phyloP scores from a whole-genome alignment of 37 sponge, comb jelly and placozoan species.

The Lycopodina hypogea region DNA sequence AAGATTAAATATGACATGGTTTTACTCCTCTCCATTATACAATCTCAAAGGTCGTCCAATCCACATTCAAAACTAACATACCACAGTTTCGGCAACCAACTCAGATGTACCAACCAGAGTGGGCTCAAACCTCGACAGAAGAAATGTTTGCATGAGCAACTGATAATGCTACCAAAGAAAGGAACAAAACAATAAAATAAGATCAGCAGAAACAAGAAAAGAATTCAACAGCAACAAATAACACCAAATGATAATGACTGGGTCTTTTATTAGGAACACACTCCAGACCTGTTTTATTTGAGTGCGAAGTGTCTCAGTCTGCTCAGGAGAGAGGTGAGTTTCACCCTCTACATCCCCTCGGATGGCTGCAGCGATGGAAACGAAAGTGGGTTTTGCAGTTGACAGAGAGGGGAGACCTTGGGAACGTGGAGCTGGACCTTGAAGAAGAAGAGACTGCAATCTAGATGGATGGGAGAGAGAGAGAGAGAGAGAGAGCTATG shows the following conservation, averaged over 20 bases:
- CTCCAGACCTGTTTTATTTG: slow-evolving; percentile 63
- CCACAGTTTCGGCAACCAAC: slow-evolving; percentile 61
- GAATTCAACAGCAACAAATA: not conserved
- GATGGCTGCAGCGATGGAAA: too few relatives aligned
- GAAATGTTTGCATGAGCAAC: slow-evolving; percentile 75
- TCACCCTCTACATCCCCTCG: not conserved
- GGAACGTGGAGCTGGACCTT: not conserved
- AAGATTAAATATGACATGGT: too few relatives aligned
- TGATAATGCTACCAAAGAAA: slow-evolving; percentile 59
- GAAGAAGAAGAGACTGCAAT: slow-evolving; percentile 24
- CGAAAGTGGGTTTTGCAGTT: too few relatives aligned
- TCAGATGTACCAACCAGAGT: slow-evolving; percentile 63
- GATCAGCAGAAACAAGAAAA: not conserved
- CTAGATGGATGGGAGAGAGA: not conserved
- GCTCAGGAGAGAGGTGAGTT: slow-evolving; percentile 43
- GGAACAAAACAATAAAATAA: not conserved
- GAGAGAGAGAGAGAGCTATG: slow-evolving; percentile 1
- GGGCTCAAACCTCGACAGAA: slow-evolving; percentile 69
- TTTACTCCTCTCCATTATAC: slow-evolving; percentile 1
- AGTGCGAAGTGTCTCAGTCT: slow-evolving; percentile 26
- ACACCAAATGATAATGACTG: not conserved
- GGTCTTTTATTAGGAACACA: not conserved
- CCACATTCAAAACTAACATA: not conserved
- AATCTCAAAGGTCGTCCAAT: not conserved
- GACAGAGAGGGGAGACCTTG: not conserved